phyloP scores from a whole-genome alignment of 1,140 invertebrate species.

The Samia ricini region DNA sequence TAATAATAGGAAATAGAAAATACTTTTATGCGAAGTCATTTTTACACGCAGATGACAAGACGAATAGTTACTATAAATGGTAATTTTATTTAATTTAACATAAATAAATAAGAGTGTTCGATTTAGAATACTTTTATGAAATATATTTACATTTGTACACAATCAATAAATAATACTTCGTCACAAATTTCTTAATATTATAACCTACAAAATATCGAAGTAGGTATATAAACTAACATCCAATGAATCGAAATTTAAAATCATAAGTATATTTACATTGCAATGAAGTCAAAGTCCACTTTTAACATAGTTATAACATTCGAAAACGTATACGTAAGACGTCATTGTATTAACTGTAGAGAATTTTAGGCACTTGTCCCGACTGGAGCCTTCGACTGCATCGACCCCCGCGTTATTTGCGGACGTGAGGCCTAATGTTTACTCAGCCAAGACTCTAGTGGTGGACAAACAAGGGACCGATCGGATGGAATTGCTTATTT shows the following conservation, averaged over 20 bases:
- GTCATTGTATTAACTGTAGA: not conserved
- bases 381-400: conserved; percentile 1
- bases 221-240: not conserved
- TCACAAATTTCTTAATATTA: not conserved
- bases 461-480: conserved; percentile 71
- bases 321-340: not conserved
- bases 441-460: conserved; percentile 72
- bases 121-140: too few relatives aligned
- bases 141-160: not conserved
- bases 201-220: not conserved
- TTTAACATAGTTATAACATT: not conserved
- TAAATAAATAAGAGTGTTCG: too few relatives aligned
- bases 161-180: not conserved
- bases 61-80: too few relatives aligned
- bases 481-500: conserved; percentile 76
- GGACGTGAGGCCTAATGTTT: conserved; percentile 71
- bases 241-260: not conserved
- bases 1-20: too few relatives aligned
- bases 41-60: too few relatives aligned
- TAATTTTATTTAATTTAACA: too few relatives aligned
- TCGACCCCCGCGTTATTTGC: conserved; percentile 52
- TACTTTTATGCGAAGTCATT: too few relatives aligned
- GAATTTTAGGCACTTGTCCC: not conserved
- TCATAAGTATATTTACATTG: not conserved
- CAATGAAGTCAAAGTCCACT: not conserved